Conservation (phyloP, 2,113 vertebrate genomes). For the Sterrhoptilus dennistouni region DNA sequence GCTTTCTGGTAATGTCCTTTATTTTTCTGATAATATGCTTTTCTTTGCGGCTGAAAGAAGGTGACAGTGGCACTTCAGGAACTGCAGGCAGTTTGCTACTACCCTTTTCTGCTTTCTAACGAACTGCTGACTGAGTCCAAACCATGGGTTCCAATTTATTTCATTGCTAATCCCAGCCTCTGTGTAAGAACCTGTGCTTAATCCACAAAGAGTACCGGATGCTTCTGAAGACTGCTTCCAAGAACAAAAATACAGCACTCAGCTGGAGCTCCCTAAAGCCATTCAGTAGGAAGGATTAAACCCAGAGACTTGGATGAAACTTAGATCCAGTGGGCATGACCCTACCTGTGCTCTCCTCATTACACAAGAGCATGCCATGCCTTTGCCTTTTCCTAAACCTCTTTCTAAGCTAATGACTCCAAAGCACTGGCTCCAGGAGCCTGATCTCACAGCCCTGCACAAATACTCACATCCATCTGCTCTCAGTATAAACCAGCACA, state of each 20-base stretch:
- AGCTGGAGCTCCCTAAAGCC: slow-evolving; percentile 50
- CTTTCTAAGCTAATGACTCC: neutral
- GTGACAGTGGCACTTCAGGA: neutral
- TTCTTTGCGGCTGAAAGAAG: neutral
- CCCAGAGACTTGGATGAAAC: neutral
- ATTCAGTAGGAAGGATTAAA: slow-evolving; percentile 46
- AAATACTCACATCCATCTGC: neutral
- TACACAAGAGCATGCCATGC: neutral
- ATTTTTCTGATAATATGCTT: neutral
- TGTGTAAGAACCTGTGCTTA: slow-evolving; percentile 46
- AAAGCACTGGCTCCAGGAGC: neutral
- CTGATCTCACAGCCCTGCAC: neutral
- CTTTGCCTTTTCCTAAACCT: neutral
- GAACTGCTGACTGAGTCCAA: neutral
- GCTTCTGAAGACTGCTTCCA: slow-evolving; percentile 28
- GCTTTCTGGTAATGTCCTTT: neutral
- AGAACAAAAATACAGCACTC: slow-evolving; percentile 9
- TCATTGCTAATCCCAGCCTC: slow-evolving; percentile 6
- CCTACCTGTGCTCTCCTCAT: slow-evolving; percentile 21
- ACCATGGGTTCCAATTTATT: neutral
- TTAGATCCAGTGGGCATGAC: slow-evolving; percentile 19
- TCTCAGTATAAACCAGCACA: neutral
- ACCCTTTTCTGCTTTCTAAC: neutral
- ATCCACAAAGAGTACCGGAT: slow-evolving; percentile 3
- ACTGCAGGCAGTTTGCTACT: neutral